Evolutionary conservation across 1,140 invertebrate genomes (phyloP).

Genomic region (Lysiphlebus fabarum): DNA sequence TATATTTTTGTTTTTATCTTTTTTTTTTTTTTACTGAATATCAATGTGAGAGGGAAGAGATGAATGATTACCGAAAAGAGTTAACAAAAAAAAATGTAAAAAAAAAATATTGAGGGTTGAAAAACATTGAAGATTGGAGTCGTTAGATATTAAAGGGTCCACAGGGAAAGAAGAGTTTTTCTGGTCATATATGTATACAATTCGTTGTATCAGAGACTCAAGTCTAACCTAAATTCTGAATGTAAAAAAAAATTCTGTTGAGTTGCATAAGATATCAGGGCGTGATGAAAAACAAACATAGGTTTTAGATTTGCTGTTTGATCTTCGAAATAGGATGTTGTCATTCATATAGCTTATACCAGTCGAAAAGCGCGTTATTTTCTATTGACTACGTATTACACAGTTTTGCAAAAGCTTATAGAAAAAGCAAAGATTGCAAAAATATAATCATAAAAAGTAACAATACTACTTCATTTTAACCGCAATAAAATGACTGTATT

Average conservation of each 20-base stretch:
- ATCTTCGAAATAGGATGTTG: conserved; percentile 46
- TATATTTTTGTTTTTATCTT: too few relatives aligned
- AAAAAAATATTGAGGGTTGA: too few relatives aligned
- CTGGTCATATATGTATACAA: background rate
- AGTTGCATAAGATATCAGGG: conserved; percentile 54
- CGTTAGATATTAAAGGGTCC: too few relatives aligned
- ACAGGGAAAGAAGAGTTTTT: too few relatives aligned
- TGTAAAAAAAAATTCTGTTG: conserved; percentile 30
- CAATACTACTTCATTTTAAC: background rate
- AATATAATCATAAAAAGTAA: background rate
- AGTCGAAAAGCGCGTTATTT: conserved; percentile 34
- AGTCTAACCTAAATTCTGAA: conserved; percentile 54
- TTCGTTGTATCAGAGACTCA: conserved; percentile 32
- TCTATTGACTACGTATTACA: conserved; percentile 43
- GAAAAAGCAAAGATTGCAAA: background rate
- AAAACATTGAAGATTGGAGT: too few relatives aligned
- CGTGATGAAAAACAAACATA: conserved; percentile 58
- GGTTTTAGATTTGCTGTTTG: conserved; percentile 55
- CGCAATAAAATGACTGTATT: background rate
- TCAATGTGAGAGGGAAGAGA: too few relatives aligned
- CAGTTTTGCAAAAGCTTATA: conserved; percentile 23
- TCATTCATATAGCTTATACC: conserved; percentile 46
- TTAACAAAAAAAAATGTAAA: too few relatives aligned
- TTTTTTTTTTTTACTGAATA: too few relatives aligned
- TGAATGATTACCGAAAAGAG: too few relatives aligned